Evolutionary conservation across 2,888 invertebrate genomes (phyloP).

Genomic region (Drosophila cyrtoloma): DNA sequence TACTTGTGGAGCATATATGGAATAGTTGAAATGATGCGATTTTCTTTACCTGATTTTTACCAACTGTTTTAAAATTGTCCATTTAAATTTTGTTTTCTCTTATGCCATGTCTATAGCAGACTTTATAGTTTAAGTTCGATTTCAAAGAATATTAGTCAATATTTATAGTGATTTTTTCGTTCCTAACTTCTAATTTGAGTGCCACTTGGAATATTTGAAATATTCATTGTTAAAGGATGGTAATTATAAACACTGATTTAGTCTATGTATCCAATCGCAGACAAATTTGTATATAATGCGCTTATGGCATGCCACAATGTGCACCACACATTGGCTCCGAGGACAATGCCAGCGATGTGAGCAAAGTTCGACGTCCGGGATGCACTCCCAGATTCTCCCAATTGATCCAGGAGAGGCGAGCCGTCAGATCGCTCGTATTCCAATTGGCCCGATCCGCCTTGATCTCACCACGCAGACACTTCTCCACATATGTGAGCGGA

Average conservation of each 20-base stretch:
- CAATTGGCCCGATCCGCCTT: conserved; percentile 95
- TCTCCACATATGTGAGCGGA: conserved; percentile 96
- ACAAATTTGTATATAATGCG: neutral
- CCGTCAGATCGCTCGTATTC: conserved; percentile 99
- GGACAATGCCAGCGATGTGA: conserved; percentile 92
- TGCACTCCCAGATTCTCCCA: conserved; percentile 99
- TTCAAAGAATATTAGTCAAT: neutral
- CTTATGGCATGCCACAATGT: conserved; percentile 72
- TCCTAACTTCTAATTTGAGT: neutral
- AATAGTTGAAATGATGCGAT: neutral
- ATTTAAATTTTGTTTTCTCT: neutral
- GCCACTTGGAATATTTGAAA: conserved; percentile 25
- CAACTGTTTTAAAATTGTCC: neutral
- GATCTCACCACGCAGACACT: conserved; percentile 95
- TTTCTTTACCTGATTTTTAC: neutral
- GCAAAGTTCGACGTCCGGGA: conserved; percentile 93
- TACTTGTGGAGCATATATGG: neutral
- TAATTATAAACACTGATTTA: neutral
- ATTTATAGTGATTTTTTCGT: neutral
- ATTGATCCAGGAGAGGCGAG: conserved; percentile 98
- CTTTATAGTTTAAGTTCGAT: neutral
- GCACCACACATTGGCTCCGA: conserved; percentile 87
- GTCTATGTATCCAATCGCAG: neutral
- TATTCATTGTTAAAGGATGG: conserved; percentile 4
- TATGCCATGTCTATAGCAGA: neutral